A percentile compares a stretch with the other conserved stretches of the same genome.
Conservation (phyloP, 2,113 vertebrate genomes). For the Corythaixoides concolor region DNA sequence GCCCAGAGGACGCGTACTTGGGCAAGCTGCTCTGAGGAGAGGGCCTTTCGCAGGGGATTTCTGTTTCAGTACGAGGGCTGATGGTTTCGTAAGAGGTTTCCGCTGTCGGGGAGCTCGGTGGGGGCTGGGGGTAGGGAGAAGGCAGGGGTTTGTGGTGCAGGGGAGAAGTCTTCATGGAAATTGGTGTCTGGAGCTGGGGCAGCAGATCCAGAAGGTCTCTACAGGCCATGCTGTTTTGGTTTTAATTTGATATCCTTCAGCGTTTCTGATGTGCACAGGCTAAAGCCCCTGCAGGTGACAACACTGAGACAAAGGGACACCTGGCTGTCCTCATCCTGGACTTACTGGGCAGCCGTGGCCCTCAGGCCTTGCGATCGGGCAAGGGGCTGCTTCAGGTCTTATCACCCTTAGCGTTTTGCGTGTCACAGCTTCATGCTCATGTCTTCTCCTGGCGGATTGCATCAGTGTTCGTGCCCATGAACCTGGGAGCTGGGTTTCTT, state of each 20-base stretch:
- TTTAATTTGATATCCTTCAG: background rate
- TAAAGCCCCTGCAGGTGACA: background rate
- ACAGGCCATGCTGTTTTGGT: background rate
- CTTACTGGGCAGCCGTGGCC: background rate
- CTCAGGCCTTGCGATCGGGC: background rate
- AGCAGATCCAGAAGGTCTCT: background rate
- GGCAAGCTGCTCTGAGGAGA: background rate
- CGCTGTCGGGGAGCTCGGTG: fast-evolving
- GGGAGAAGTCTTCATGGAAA: background rate
- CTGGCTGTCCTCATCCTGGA: background rate
- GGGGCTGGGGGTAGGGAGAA: background rate
- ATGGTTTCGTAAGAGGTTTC: background rate
- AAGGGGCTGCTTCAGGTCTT: background rate
- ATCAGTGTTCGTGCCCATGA: background rate
- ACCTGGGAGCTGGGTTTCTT: background rate
- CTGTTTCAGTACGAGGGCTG: background rate
- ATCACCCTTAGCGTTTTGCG: background rate
- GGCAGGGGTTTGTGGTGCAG: background rate
- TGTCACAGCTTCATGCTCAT: fast-evolving
- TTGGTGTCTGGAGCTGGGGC: background rate
- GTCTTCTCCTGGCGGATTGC: background rate
- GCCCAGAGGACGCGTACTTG: fast-evolving
- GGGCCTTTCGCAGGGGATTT: fast-evolving
- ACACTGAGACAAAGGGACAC: background rate
- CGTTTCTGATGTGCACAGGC: background rate